Percentiles rank a stretch among this genome's conserved stretches.
Conservation (phyloP, 2,113 vertebrate species). For the Saimiri boliviensis region DNA sequence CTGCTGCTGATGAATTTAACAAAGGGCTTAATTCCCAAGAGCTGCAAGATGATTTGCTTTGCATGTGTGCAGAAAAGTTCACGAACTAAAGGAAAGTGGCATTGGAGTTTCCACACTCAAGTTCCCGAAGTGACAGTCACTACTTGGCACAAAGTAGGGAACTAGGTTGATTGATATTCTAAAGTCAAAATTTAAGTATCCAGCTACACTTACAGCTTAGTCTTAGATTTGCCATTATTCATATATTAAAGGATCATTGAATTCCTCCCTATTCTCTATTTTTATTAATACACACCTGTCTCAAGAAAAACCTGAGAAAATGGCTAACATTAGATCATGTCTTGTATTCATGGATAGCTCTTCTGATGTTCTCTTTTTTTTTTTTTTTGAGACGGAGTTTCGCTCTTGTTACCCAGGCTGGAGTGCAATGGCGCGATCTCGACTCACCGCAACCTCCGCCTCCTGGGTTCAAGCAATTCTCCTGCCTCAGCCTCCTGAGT, state of each 20-base stretch:
- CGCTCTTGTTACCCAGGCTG: too few relatives aligned
- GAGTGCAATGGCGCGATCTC: too few relatives aligned
- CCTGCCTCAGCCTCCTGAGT: too few relatives aligned
- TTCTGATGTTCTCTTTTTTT: not conserved
- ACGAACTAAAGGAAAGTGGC: not conserved
- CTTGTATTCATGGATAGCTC: not conserved
- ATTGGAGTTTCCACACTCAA: rapidly evolving
- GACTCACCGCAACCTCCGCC: too few relatives aligned
- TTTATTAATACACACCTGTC: not conserved
- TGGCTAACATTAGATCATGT: not conserved
- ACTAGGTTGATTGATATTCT: not conserved
- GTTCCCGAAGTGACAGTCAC: too few relatives aligned
- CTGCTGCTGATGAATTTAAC: not conserved
- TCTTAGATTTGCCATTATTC: not conserved
- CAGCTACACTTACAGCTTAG: not conserved
- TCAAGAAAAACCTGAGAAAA: not conserved
- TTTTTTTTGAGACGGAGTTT: too few relatives aligned
- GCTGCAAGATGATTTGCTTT: not conserved
- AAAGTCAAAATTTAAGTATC: not conserved
- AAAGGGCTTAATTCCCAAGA: not conserved
- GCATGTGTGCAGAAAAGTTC: not conserved
- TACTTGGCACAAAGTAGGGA: not conserved
- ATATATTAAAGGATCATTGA: not conserved
- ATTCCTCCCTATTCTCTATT: not conserved
- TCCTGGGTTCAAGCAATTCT: too few relatives aligned